phyloP scores from a whole-genome alignment of 2,113 vertebrate genomes.

The Zapornia atra region DNA sequence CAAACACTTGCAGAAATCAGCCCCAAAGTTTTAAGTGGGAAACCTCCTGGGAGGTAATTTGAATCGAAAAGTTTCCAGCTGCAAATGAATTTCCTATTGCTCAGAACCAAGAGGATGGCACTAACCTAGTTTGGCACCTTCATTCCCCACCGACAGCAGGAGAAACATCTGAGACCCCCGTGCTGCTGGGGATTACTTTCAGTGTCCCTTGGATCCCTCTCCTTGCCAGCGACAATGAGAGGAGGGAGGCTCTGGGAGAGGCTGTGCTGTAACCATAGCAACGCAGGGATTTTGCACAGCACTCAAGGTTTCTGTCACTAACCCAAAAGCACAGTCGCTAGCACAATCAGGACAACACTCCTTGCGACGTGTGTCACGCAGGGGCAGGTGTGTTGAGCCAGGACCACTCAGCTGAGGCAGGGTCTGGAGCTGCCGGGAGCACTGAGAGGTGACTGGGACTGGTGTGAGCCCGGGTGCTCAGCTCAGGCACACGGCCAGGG shows the following conservation, averaged over 20 bases:
- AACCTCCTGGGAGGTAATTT: neutral
- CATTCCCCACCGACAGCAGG: neutral
- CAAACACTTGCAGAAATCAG: neutral
- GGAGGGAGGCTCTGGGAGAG: neutral
- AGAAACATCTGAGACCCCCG: neutral
- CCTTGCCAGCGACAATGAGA: neutral
- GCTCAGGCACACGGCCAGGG: neutral
- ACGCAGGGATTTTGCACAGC: neutral
- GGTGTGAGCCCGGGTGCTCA: rapidly evolving
- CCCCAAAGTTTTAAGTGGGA: neutral
- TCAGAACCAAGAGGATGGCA: neutral
- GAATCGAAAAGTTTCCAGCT: neutral
- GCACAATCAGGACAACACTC: neutral
- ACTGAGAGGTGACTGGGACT: neutral
- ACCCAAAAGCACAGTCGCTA: neutral
- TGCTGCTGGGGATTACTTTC: neutral
- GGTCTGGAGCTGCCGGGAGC: neutral
- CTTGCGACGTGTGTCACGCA: neutral
- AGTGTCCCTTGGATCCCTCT: neutral
- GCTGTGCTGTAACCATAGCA: constrained; percentile 24
- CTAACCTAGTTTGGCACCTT: constrained; percentile 12
- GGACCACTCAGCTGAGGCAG: neutral
- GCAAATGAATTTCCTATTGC: constrained; percentile 5
- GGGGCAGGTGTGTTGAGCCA: neutral
- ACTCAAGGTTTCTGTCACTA: neutral